Evolutionary conservation across 2,888 invertebrate species (phyloP), one percentile per base, ranked within the genome.

Genomic region (Drosophila leonis): DNA sequence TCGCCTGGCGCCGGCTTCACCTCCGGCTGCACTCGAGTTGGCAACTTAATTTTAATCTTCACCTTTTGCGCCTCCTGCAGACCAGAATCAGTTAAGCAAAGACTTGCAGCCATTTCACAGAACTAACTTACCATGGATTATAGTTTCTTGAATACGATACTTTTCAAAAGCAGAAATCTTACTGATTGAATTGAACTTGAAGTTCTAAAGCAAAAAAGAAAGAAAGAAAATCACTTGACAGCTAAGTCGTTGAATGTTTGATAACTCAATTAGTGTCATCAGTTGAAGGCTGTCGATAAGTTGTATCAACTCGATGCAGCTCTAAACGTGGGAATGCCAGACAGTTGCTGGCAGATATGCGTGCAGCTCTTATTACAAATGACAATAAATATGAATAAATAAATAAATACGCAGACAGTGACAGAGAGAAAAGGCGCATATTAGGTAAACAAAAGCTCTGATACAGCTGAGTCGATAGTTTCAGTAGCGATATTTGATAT

Each of bases 1-100:
- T 66, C 31, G 7, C 44, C 54, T 2, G 59, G 20, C 9, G 15
- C n/a, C 2, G 76, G 80, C 20, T 54, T 33, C 37, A 79, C 76
- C 9, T 62, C 62, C 10, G 72, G 78, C 61, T 75, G 79, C 9
- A 54, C 54, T 0, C 57, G 63, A n/a, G n/a, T 62, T 2, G 76
- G 76, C 5, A 56, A 20, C 8, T 55, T 46, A 0, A 55, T 15
- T 2, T 56, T 60, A 1, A 49, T 3, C 6, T 57, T 62, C 29
- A 31, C 18, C 18, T 37, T 59, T 12, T 56, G 29, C 6, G 27
- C 1, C 12, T 59, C 61, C 60, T 60, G 39, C 13, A 9, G 13
- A 8, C 20, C 2, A 13, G 6, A 6, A 27, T 13, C 18, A 15
- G n/a, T 12, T 13, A 24, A 6, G 15, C 0, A 15, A 9, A 4